Percentiles rank a stretch among this genome's conserved stretches.
phyloP scores from a whole-genome alignment of 2,113 vertebrate genomes.

The Antechinus stuartii region DNA sequence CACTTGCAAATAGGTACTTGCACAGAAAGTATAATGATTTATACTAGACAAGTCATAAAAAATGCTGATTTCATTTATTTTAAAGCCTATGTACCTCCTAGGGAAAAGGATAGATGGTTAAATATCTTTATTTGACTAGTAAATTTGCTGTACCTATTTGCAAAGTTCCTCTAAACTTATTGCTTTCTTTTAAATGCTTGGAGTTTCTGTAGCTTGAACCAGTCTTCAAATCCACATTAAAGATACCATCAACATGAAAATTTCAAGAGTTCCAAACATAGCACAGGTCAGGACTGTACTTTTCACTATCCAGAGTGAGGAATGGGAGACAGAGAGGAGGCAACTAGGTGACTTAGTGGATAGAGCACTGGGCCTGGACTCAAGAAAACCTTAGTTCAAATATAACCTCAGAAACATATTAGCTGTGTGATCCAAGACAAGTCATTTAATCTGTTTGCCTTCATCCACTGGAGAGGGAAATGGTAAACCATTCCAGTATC shows the following conservation, averaged over 20 bases:
- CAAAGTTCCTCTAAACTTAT: neutral
- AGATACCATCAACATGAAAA: neutral
- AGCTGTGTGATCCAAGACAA: neutral
- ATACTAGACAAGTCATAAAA: neutral
- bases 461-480: neutral
- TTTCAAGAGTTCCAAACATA: neutral
- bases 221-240: neutral
- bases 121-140: slow-evolving; percentile 2
- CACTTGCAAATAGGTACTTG: neutral
- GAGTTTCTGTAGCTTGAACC: neutral
- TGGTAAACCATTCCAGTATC: neutral
- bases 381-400: neutral
- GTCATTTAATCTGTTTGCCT: neutral
- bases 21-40: neutral
- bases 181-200: neutral
- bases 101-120: neutral
- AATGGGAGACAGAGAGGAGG: neutral
- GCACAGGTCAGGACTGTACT: neutral
- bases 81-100: neutral
- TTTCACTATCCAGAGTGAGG: neutral
- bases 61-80: slow-evolving; percentile 8
- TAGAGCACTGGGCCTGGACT: neutral
- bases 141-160: neutral
- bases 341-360: neutral
- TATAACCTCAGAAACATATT: neutral